Percentiles rank a stretch among this genome's conserved stretches.
Evolutionary conservation across 1,140 invertebrate genomes (phyloP).

Genomic region (Drosophila virilis): DNA sequence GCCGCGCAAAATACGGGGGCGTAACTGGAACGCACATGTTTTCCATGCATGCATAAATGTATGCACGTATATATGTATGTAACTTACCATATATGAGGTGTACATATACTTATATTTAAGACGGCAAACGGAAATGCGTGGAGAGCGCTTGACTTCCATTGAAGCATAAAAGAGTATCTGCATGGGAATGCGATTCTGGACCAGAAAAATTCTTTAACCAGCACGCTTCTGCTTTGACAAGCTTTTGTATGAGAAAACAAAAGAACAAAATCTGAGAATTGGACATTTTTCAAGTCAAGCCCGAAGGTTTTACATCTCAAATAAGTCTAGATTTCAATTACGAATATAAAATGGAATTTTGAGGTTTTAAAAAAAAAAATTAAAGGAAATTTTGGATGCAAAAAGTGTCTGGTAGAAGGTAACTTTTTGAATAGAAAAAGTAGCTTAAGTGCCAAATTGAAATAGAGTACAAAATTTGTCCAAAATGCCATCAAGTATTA

Average conservation of each 20-base stretch:
- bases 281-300: background rate
- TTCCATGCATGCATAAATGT: slow-evolving; percentile 31
- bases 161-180: slow-evolving; percentile 6
- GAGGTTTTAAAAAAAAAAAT: too few species aligned
- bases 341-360: too few species aligned
- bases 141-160: slow-evolving; percentile 16
- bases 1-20: slow-evolving; percentile 1
- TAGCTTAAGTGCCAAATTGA: too few species aligned
- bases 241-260: background rate
- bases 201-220: background rate
- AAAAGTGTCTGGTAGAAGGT: too few species aligned
- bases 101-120: slow-evolving; percentile 3
- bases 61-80: slow-evolving; percentile 29
- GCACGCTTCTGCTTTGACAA: background rate
- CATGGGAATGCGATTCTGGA: slow-evolving; percentile 9
- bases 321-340: too few species aligned
- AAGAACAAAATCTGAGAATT: background rate
- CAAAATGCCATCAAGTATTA: too few species aligned
- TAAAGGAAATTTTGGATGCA: too few species aligned
- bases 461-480: too few species aligned
- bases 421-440: too few species aligned
- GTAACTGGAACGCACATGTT: slow-evolving; percentile 52
- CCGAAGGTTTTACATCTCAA: too few species aligned
- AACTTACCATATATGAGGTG: background rate
- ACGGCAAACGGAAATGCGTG: slow-evolving; percentile 61